These are phyloP conservation scores for Chaunax sp. DNA, from an alignment of 2,797 vertebrate species.

Conservation along the genomic window DNA sequence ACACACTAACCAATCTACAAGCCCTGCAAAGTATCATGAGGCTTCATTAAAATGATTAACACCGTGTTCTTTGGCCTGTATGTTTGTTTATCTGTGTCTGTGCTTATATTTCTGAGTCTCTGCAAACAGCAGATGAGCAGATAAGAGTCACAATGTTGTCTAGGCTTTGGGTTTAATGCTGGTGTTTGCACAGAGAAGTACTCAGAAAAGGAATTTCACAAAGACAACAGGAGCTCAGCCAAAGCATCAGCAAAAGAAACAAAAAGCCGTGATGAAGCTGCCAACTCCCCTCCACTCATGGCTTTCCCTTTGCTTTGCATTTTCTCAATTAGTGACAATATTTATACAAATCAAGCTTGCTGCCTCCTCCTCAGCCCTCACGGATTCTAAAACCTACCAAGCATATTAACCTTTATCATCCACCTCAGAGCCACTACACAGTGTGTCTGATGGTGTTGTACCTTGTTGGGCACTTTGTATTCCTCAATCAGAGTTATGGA, in stretches of 20 bases:
- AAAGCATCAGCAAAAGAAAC: slow-evolving; percentile 43
- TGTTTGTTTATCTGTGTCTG: neutral
- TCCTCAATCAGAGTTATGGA: too few species aligned
- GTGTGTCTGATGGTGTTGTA: too few species aligned
- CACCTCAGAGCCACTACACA: neutral
- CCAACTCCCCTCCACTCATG: slow-evolving; percentile 35
- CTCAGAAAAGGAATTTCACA: slow-evolving; percentile 43
- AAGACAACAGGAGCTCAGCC: slow-evolving; percentile 44
- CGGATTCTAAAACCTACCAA: neutral
- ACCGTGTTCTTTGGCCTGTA: neutral
- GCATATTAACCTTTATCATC: neutral
- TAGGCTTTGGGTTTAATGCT: neutral
- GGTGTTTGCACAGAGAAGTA: slow-evolving; percentile 27
- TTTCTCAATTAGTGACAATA: slow-evolving; percentile 55
- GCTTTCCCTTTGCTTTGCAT: slow-evolving; percentile 34
- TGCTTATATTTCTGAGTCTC: neutral
- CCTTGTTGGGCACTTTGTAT: too few species aligned
- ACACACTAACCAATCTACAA: neutral
- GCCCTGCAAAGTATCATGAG: too few species aligned
- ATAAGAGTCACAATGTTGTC: neutral
- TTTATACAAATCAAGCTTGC: slow-evolving; percentile 19
- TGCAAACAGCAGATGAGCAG: slow-evolving; percentile 23
- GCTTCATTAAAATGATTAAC: slow-evolving; percentile 12
- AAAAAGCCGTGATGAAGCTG: slow-evolving; percentile 26
- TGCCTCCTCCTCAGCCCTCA: slow-evolving; percentile 8